phyloP scores from a whole-genome alignment of 1,140 invertebrate species.

The Zaprionus taronus region DNA sequence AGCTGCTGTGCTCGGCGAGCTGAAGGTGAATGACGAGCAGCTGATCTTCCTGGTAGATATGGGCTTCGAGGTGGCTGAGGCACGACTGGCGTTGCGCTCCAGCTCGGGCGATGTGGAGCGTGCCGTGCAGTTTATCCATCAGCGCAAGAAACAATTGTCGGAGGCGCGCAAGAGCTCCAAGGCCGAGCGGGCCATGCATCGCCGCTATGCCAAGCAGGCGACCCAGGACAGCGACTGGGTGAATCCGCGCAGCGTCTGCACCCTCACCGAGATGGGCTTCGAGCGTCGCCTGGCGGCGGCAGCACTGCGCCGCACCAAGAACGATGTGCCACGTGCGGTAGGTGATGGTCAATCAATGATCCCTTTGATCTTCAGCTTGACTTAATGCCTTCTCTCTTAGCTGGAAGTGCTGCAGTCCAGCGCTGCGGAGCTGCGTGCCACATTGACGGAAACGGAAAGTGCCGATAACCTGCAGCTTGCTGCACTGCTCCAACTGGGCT shows the following conservation, averaged over 20 bases:
- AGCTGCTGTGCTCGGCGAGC: slow-evolving; percentile 86
- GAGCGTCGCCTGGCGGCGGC: slow-evolving; percentile 85
- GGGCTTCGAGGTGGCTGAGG: slow-evolving; percentile 87
- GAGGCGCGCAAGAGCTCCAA: slow-evolving; percentile 85
- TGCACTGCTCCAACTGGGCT: slow-evolving; percentile 87
- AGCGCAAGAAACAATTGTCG: slow-evolving; percentile 85
- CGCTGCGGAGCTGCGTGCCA: slow-evolving; percentile 34
- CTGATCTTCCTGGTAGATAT: slow-evolving; percentile 86
- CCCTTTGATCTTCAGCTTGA: not conserved
- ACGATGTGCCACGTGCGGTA: slow-evolving; percentile 88
- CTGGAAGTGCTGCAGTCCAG: slow-evolving; percentile 68
- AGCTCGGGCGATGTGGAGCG: slow-evolving; percentile 86
- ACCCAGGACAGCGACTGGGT: slow-evolving; percentile 65
- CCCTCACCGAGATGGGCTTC: slow-evolving; percentile 89
- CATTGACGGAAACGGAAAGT: slow-evolving; percentile 24
- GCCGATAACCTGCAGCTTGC: slow-evolving; percentile 49
- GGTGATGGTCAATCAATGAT: slow-evolving; percentile 81
- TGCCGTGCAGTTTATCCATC: slow-evolving; percentile 88
- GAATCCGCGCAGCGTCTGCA: slow-evolving; percentile 85
- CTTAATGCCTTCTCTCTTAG: slow-evolving; percentile 29
- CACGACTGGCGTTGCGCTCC: slow-evolving; percentile 88
- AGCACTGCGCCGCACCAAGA: slow-evolving; percentile 88
- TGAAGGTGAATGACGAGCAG: slow-evolving; percentile 87
- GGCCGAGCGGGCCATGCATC: slow-evolving; percentile 85
- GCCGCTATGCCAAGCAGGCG: slow-evolving; percentile 56